Evolutionary conservation across 2,888 invertebrate species (phyloP), one percentile per base, ranked within the genome.

Genomic region (Perithous albicinctus): DNA sequence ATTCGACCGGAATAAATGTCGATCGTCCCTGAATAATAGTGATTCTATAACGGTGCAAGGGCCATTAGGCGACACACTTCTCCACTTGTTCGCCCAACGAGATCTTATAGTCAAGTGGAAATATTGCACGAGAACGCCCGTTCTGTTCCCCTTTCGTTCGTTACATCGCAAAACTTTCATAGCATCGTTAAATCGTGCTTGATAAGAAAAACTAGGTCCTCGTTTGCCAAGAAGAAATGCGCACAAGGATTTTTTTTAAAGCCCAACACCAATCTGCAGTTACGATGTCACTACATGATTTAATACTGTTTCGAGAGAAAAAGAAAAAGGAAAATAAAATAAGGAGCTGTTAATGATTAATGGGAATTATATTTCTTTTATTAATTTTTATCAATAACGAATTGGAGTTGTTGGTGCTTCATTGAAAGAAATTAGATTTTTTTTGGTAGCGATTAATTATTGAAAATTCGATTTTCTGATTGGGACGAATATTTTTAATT

Each of bases 61-160:
- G 43, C 51, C 29, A 63, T 69, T 51, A 20, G 29, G 18, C 54
- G 78, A 64, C 78, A 72, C 70, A 70, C 54, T 72, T 64, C 51
- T 72, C 70, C 35, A 72, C 56, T 64, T 64, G 46, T 63, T 8
- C 12, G 12, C 12, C n/a, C 20, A 10, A 38, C 23, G 23, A 54
- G 6, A 41, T 51, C 15, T 78, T 41, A 56, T 63, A 41, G n/a
- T 23, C 20, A 15, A 35, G 10, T 56, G 64, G 56, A 43, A n/a
- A 51, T 32, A 26, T 32, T 35, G 46, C 38, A 46, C 61, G 43
- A n/a, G n/a, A 32, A 15, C 18, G 18, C 8, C 38, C n/a, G n/a
- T n/a, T n/a, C n/a, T n/a, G 64, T 54, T 78, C 64, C 20, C 70
- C 20, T 64, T 72, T 43, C 15, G 54, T 70, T 54, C 64, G 54